A percentile compares a stretch with the other conserved stretches of the same genome.
Conservation (phyloP, 2,888 invertebrate genomes). For the Leptothorax acervorum region DNA sequence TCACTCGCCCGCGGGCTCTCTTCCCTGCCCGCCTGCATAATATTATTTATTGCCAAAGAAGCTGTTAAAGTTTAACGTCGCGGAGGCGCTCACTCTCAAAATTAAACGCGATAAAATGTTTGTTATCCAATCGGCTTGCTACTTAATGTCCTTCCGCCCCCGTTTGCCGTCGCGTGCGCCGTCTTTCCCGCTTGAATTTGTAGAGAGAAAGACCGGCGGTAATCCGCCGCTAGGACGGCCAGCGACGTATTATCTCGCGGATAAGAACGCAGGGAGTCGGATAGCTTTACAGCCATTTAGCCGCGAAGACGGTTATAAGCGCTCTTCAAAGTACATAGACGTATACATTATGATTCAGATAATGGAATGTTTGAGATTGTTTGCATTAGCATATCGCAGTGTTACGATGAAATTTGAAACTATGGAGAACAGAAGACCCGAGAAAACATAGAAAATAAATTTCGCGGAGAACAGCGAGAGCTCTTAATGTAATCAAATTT, state of each 20-base stretch:
- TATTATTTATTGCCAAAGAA: slow-evolving; percentile 85
- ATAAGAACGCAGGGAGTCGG: slow-evolving; percentile 55
- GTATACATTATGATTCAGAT: slow-evolving; percentile 28
- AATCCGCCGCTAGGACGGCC: slow-evolving; percentile 39
- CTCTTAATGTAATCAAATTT: slow-evolving; percentile 5
- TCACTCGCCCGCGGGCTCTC: slow-evolving; percentile 63
- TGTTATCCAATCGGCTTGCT: slow-evolving; percentile 82
- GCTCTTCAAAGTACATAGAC: slow-evolving; percentile 22
- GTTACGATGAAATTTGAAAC: slow-evolving; percentile 8
- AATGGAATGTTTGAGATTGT: slow-evolving; percentile 20
- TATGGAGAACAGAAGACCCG: not conserved
- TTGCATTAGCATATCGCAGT: slow-evolving; percentile 3
- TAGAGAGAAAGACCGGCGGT: slow-evolving; percentile 36
- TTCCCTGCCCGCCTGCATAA: slow-evolving; percentile 80
- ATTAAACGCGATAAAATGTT: slow-evolving; percentile 85
- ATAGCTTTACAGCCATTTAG: slow-evolving; percentile 61
- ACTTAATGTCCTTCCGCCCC: slow-evolving; percentile 60
- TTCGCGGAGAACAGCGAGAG: not conserved
- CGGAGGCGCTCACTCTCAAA: slow-evolving; percentile 80
- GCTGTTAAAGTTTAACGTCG: slow-evolving; percentile 84
- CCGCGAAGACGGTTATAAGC: slow-evolving; percentile 49
- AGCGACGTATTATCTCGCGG: slow-evolving; percentile 63
- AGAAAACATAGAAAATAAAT: not conserved
- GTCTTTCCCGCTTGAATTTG: slow-evolving; percentile 41
- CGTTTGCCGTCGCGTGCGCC: slow-evolving; percentile 36